Base-by-base conservation (phyloP, 2,888 invertebrate genomes). In the Trissoscelio sp. region DNA sequence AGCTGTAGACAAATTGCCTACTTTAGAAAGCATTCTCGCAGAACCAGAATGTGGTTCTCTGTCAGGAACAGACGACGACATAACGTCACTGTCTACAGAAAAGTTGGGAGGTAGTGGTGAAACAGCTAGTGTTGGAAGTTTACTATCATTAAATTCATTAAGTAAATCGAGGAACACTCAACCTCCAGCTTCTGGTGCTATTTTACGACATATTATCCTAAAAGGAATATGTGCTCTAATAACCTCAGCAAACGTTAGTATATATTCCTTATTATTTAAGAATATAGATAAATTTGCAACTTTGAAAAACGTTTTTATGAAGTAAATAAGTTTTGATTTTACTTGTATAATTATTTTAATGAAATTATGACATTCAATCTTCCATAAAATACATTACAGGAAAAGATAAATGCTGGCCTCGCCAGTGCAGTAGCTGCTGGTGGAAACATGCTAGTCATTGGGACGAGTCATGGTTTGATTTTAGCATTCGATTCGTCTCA, bases 401-500 rank as follows among this genome's bases (percentile, higher is more conserved):
- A 98, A 87, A 94, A 97, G 85, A 96, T 97, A 12, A 95, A 96
- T 92, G 96, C 97, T 69, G 98, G 98, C 3, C 93, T 96, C 82
- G 96, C 98, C 7, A 97, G 97, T 77, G 95, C 97, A 4, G 93
- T 96, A 88, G 95, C 96, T 84, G 96, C 96, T 3, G 94, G 93
- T 83, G 93, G 94, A 6, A 95, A 95, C 67, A 94, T 96, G 91
- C 94, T 98, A 81, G 96, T 96, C n/a, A 94, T 98, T 28, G 99
- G 99, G 37, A 99, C 98, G 28, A 97, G 98, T 22, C 97, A 98
- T 92, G 98, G 99, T 0, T 95, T 97, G 85, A 94, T 98, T 66
- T 92, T 99, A 24, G 95, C 97, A 67, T 97, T 97, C 92, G 96
- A 97, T 93, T 93, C 94, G 58, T 95, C 96, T 44, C 98, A 98